These are phyloP conservation scores for Chorisops tibialis DNA, from an alignment of 2,888 invertebrate genomes.

Conservation along the genomic window DNA sequence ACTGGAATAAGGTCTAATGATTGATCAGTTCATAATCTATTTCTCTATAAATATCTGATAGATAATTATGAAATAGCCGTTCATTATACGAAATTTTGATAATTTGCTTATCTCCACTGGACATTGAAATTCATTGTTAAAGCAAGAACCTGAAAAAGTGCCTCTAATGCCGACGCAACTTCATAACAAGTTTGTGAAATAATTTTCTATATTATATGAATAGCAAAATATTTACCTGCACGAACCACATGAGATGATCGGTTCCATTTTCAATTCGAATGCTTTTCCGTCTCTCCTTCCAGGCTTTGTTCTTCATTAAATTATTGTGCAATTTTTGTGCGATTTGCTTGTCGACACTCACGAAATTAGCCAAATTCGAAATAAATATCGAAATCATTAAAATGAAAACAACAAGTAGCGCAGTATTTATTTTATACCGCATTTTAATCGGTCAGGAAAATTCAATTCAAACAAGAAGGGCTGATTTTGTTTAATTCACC, in stretches of 20 bases:
- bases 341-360: slow-evolving; percentile 57
- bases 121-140: no score
- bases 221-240: slow-evolving; percentile 63
- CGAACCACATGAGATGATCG: slow-evolving; percentile 69
- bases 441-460: slow-evolving; percentile 51
- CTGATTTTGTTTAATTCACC: no score
- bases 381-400: slow-evolving; percentile 65
- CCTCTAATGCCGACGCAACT: no score
- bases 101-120: no score
- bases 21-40: no score
- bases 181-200: background rate
- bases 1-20: no score
- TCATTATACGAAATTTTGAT: no score
- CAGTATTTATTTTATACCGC: slow-evolving; percentile 63
- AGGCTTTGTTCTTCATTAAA: slow-evolving; percentile 40
- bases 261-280: slow-evolving; percentile 56
- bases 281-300: slow-evolving; percentile 48
- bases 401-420: slow-evolving; percentile 61
- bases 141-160: no score
- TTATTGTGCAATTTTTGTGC: slow-evolving; percentile 51
- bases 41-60: no score
- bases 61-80: no score
- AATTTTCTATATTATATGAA: slow-evolving; percentile 1
- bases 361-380: slow-evolving; percentile 65
- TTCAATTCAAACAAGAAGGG: no score